These are phyloP conservation scores for Microcebus murinus DNA, from an alignment of 2,113 vertebrate species.

Conservation along the genomic window DNA sequence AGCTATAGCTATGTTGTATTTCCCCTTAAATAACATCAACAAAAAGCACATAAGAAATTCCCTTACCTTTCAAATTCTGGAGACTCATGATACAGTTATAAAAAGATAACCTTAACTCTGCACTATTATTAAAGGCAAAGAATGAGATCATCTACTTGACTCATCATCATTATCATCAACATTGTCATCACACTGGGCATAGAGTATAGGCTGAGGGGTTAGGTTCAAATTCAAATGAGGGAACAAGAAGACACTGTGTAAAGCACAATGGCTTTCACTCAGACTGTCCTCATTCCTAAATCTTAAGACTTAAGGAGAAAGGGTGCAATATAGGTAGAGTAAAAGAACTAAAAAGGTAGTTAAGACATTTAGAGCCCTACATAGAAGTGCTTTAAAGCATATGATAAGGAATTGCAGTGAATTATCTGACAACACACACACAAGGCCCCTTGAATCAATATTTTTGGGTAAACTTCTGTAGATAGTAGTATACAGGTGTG, in stretches of 20 bases:
- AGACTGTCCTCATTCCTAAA: not conserved
- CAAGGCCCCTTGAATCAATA: not conserved
- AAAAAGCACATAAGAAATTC: not conserved
- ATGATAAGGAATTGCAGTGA: not conserved
- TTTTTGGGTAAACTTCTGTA: not conserved
- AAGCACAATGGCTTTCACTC: not conserved
- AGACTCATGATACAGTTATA: not conserved
- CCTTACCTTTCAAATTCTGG: not conserved
- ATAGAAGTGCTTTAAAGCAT: not conserved
- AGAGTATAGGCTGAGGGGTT: not conserved
- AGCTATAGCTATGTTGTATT: not conserved
- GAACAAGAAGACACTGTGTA: not conserved
- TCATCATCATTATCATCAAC: not conserved
- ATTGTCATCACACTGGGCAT: not conserved
- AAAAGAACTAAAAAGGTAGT: not conserved
- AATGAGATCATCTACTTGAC: not conserved
- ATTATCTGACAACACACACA: not conserved
- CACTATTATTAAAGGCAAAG: not conserved
- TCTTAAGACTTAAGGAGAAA: not conserved
- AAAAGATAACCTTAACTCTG: not conserved
- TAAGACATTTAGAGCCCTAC: not conserved
- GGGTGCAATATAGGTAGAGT: not conserved
- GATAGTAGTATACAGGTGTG: not conserved
- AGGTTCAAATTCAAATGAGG: not conserved
- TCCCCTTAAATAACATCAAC: not conserved